Percentiles rank a stretch among this genome's conserved stretches.
phyloP scores from a whole-genome alignment of 1,140 invertebrate genomes.

The Aphis gossypii region DNA sequence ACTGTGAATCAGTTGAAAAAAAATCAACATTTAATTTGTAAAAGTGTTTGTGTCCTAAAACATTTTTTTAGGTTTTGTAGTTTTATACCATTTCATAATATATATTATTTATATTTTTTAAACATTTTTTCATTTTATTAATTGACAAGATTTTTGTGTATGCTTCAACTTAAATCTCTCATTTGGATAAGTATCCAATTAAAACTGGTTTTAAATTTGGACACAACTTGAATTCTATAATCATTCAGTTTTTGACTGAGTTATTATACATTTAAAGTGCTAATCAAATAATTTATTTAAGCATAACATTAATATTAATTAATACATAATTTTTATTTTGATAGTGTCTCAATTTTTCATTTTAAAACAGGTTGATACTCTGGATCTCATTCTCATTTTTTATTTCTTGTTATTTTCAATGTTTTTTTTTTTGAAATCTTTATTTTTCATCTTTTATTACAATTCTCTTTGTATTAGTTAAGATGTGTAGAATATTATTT shows the following conservation, averaged over 20 bases:
- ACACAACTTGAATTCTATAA: not conserved
- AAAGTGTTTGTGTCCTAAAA: not conserved
- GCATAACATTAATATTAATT: not conserved
- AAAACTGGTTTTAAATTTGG: not conserved
- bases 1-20: not conserved
- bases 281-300: not conserved
- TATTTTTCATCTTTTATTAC: not conserved
- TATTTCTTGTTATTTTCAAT: conserved; percentile 36
- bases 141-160: not conserved
- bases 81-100: not conserved
- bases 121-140: not conserved
- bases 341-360: not conserved
- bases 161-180: not conserved
- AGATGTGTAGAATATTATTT: conserved; percentile 24
- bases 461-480: conserved; percentile 26
- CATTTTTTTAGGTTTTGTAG: not conserved
- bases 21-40: not conserved
- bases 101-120: not conserved
- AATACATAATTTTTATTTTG: not conserved
- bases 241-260: not conserved
- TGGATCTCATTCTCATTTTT: conserved; percentile 40
- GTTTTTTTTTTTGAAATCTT: conserved; percentile 39
- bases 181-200: not conserved
- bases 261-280: not conserved
- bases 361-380: conserved; percentile 24